Conservation (phyloP, 2,888 invertebrate species). For the Megastigmus dorsalis region DNA sequence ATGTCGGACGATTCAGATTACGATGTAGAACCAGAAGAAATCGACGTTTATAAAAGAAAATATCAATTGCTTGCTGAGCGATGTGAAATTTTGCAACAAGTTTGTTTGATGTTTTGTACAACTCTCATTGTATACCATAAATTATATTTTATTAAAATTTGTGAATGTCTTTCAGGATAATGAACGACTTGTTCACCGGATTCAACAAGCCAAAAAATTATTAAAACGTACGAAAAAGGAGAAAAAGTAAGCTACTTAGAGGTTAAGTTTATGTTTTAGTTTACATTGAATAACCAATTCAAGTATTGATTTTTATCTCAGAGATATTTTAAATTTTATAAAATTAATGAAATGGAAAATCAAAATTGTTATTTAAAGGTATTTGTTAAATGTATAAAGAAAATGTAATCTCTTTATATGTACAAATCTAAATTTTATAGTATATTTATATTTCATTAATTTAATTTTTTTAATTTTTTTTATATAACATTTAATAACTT, state of each 20-base stretch:
- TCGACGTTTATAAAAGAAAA: slow-evolving; percentile 83
- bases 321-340: too few relatives aligned
- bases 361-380: too few relatives aligned
- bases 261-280: slow-evolving; percentile 60
- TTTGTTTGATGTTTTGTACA: slow-evolving; percentile 56
- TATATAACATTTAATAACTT: background rate
- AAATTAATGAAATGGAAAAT: too few relatives aligned
- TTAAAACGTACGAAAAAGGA: slow-evolving; percentile 82
- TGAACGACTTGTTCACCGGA: slow-evolving; percentile 82
- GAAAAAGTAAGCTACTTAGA: slow-evolving; percentile 73
- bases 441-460: background rate
- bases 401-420: slow-evolving; percentile 4
- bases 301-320: background rate
- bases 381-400: too few relatives aligned
- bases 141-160: background rate
- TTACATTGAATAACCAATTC: background rate
- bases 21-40: slow-evolving; percentile 77
- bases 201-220: slow-evolving; percentile 83
- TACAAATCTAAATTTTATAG: background rate
- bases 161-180: slow-evolving; percentile 77
- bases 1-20: slow-evolving; percentile 80
- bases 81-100: slow-evolving; percentile 84
- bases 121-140: background rate
- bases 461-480: background rate
- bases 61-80: slow-evolving; percentile 83